These are phyloP conservation scores for Hydrozoanthus tunicans DNA, from an alignment of 64 coral and sea anemone genomes.

Conservation along the genomic window DNA sequence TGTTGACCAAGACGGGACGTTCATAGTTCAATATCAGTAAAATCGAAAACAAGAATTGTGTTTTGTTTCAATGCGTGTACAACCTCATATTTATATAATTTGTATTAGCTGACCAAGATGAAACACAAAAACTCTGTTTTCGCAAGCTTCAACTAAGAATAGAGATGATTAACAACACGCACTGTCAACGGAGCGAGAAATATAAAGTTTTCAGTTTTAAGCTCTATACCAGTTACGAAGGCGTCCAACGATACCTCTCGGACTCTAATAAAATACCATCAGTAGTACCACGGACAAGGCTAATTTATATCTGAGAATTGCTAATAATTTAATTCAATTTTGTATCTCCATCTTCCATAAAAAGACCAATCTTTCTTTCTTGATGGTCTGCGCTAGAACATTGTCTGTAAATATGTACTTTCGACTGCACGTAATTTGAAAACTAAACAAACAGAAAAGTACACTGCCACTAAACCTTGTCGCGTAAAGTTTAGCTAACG, in stretches of 20 bases:
- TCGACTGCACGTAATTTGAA: slow-evolving; percentile 53
- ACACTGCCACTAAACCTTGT: slow-evolving; percentile 1
- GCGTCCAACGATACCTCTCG: not conserved
- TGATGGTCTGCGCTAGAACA: slow-evolving; percentile 13
- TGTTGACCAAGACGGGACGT: not conserved
- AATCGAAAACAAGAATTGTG: slow-evolving; percentile 48
- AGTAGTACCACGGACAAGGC: not conserved
- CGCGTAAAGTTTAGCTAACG: not conserved
- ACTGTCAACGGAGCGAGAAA: not conserved
- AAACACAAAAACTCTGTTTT: slow-evolving; percentile 19
- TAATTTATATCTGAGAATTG: not conserved
- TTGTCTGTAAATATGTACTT: slow-evolving; percentile 63
- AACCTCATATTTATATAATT: slow-evolving; percentile 45
- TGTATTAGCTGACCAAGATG: not conserved
- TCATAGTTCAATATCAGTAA: slow-evolving; percentile 40
- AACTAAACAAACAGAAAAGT: slow-evolving; percentile 58
- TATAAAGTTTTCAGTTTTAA: slow-evolving; percentile 12
- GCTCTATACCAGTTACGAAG: not conserved
- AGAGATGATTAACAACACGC: not conserved
- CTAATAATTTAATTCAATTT: not conserved
- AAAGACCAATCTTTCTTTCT: not conserved
- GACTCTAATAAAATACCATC: not conserved
- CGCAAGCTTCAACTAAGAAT: not conserved
- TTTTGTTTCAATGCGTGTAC: slow-evolving; percentile 58
- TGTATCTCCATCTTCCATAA: not conserved